phyloP scores from a whole-genome alignment of 2,113 vertebrate species.

The Limnothrissa miodon region DNA sequence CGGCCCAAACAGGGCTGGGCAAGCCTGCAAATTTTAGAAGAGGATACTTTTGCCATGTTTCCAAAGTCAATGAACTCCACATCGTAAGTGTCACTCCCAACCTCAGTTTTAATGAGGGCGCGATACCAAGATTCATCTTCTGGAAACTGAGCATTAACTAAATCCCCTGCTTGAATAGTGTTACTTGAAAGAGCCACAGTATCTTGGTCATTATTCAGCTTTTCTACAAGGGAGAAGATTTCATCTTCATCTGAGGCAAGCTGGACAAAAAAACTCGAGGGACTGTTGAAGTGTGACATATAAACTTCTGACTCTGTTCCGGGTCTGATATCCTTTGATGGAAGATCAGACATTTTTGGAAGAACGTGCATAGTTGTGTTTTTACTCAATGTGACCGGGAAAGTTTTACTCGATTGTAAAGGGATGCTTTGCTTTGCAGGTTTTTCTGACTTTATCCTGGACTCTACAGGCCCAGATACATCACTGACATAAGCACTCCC shows the following conservation, averaged over 20 bases:
- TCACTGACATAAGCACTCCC: background rate
- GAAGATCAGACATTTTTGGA: conserved; percentile 67
- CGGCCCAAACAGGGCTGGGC: conserved; percentile 53
- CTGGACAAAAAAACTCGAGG: conserved; percentile 85
- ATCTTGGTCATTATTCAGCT: conserved; percentile 68
- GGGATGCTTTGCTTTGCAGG: background rate
- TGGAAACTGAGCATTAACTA: conserved; percentile 80
- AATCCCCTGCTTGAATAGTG: conserved; percentile 69
- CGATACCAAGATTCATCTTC: conserved; percentile 85
- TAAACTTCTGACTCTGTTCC: conserved; percentile 76
- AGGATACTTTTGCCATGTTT: conserved; percentile 71
- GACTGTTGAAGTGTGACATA: conserved; percentile 79
- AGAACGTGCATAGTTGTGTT: conserved; percentile 25
- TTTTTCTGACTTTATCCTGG: background rate
- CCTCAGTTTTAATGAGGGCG: conserved; percentile 74
- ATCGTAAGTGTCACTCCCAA: conserved; percentile 45
- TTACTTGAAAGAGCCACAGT: conserved; percentile 42
- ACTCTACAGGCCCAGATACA: background rate
- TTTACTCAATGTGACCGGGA: background rate
- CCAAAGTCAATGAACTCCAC: conserved; percentile 92
- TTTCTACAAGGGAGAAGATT: conserved; percentile 73
- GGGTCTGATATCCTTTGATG: conserved; percentile 64
- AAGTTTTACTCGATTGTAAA: background rate
- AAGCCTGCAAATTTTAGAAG: conserved; percentile 67
- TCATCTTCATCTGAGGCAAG: conserved; percentile 72